Base-by-base conservation (phyloP, 1,140 invertebrate genomes). In the Doryteuthis pealeii region DNA sequence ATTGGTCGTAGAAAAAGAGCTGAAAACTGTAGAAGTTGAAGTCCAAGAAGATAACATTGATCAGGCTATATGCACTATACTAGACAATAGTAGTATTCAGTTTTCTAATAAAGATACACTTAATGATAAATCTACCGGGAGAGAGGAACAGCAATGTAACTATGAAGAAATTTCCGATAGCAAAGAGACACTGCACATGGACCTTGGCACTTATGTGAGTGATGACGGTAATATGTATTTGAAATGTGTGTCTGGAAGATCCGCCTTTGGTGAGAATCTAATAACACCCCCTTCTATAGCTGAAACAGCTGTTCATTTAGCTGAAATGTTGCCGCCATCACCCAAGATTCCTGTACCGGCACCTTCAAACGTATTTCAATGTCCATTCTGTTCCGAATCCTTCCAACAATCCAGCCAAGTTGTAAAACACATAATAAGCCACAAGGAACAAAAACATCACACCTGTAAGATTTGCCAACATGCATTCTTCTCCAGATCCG, bases 221-320 rank as follows among this genome's bases (percentile, higher is more conserved):
- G 26, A 62, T 62, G 54, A 62, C 26, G 54, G 54, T 62, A 62
- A 62, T 28, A 62, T 62, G 54, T 62, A 62, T 1, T 28, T 62
- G 18, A 62, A 22, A 62, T 62, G 22, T 22, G 6, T 62, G 18
- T 40, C 35, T 40, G 35, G 35, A 40, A 40, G 35, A 40, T 5
- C 35, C 4, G 3, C 10, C 3, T n/a, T n/a, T n/a, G 35, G 4
- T 40, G 35, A 40, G 10, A 40, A 40, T 10, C 10, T 40, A 10
- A 5, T 40, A 40, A 10, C 35, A 40, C 35, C 35, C 35, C 35
- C 3, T 5, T 5, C 35, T 40, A 40, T 10, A 40, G 10, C 35
- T 5, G 35, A 40, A 40, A 3, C 10, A 40, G 10, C 35, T 10
- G 35, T 10, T 10, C 35, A 3, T 40, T 40, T 5, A 5, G 3